Evolutionary conservation across 2,888 invertebrate genomes (phyloP).

Genomic region (Harpagoxenus sublaevis): DNA sequence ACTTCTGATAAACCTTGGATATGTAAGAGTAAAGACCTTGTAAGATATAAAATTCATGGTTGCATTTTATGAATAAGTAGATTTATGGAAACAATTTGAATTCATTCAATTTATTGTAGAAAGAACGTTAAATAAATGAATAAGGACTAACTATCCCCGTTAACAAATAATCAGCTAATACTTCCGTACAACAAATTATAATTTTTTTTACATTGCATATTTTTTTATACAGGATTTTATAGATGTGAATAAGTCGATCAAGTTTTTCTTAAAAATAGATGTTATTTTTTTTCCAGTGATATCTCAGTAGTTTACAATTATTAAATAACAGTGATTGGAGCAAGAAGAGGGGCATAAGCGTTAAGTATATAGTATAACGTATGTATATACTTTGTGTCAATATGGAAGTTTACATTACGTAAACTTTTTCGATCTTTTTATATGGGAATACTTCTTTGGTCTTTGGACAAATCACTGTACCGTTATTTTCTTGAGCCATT

Average conservation of each 20-base stretch:
- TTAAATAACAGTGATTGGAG: conserved; percentile 71
- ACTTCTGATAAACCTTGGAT: background rate
- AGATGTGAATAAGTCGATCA: conserved; percentile 57
- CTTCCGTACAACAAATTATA: conserved; percentile 48
- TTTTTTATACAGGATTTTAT: conserved; percentile 13
- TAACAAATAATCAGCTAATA: conserved; percentile 18
- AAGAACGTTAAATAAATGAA: conserved; percentile 76
- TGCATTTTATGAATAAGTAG: conserved; percentile 68
- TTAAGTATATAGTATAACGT: conserved; percentile 55
- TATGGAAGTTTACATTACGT: conserved; percentile 93
- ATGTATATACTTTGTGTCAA: conserved; percentile 62
- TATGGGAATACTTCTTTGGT: conserved; percentile 96
- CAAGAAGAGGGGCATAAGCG: conserved; percentile 44
- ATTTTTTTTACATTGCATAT: background rate
- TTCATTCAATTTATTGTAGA: conserved; percentile 73
- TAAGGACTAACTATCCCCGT: conserved; percentile 59
- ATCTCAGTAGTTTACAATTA: conserved; percentile 65
- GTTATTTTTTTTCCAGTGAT: conserved; percentile 73
- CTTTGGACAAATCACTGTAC: conserved; percentile 96
- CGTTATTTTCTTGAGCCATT: conserved; percentile 96
- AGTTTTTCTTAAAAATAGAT: conserved; percentile 77
- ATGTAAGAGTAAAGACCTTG: conserved; percentile 10
- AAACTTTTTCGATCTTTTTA: conserved; percentile 98
- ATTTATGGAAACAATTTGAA: conserved; percentile 75
- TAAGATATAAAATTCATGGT: conserved; percentile 61